Evolutionary conservation across 2,797 vertebrate genomes (phyloP).

Genomic region (Spinibarbus caldwelli): DNA sequence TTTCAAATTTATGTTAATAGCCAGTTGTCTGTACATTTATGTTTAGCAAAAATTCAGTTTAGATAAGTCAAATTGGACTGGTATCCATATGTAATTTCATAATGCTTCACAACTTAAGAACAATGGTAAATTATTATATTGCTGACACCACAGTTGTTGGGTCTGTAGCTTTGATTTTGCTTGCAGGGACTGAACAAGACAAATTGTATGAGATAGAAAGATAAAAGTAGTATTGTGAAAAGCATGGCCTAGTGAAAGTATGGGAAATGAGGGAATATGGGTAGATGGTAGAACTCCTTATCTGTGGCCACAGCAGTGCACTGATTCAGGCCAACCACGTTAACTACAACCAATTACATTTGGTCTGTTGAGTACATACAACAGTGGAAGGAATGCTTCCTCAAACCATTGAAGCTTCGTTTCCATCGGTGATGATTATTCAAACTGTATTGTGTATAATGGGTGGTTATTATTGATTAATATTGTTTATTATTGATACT

Average conservation of each 20-base stretch:
- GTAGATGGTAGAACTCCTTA: slow-evolving; percentile 44
- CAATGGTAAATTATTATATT: slow-evolving; percentile 13
- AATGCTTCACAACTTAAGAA: background rate
- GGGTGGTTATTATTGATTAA: background rate
- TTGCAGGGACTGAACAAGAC: slow-evolving; percentile 40
- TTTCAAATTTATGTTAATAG: background rate
- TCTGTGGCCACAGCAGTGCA: slow-evolving; percentile 23
- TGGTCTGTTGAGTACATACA: background rate
- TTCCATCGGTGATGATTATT: slow-evolving; percentile 40
- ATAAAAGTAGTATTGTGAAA: slow-evolving; percentile 50
- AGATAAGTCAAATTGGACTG: background rate
- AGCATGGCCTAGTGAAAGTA: slow-evolving; percentile 29
- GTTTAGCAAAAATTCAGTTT: background rate
- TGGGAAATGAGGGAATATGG: slow-evolving; percentile 61
- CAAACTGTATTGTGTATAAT: background rate
- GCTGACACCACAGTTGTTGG: slow-evolving; percentile 22
- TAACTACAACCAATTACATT: slow-evolving; percentile 20
- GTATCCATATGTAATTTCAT: background rate
- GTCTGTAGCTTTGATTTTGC: slow-evolving; percentile 37
- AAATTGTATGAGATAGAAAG: slow-evolving; percentile 23
- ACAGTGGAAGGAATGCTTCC: background rate
- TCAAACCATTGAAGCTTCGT: slow-evolving; percentile 35
- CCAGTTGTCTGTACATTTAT: background rate
- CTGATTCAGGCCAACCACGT: slow-evolving; percentile 11
- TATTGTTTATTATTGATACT: background rate